Percentiles rank a stretch among this genome's conserved stretches.
Conservation (phyloP, 2,888 invertebrate species). For the Perizoma flavofasciatum region DNA sequence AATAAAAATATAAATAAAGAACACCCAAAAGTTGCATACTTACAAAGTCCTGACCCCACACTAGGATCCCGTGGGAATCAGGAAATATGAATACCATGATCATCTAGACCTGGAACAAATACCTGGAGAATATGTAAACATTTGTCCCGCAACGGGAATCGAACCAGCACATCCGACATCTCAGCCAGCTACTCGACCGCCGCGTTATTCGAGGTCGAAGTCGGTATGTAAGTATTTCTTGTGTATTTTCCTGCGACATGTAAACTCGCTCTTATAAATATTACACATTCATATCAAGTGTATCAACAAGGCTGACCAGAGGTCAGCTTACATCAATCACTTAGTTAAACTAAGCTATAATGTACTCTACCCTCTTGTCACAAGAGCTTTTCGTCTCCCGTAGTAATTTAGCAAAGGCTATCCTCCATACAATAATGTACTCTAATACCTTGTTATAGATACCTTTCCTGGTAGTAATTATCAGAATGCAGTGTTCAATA, state of each 20-base stretch:
- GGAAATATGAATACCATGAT: no score
- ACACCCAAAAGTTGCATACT: no score
- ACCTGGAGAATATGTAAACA: no score
- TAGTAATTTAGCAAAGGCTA: neutral
- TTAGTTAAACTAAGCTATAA: conserved; percentile 16
- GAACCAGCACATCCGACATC: no score
- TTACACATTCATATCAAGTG: conserved; percentile 26
- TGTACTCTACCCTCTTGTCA: conserved; percentile 12
- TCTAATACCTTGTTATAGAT: conserved; percentile 11
- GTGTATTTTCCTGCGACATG: conserved; percentile 5
- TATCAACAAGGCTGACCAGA: conserved; percentile 39
- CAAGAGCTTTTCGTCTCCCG: conserved; percentile 3
- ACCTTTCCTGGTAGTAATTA: conserved; percentile 24
- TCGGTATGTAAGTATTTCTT: neutral
- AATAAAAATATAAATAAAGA: no score
- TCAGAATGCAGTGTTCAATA: conserved; percentile 29
- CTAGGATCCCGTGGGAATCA: no score
- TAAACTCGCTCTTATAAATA: conserved; percentile 18
- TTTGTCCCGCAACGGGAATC: no score
- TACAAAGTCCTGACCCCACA: no score
- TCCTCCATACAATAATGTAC: conserved; percentile 12
- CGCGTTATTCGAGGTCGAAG: no score
- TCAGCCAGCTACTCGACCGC: no score
- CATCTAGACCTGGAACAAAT: no score
- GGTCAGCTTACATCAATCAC: conserved; percentile 31